Evolutionary conservation across 1,140 invertebrate species (phyloP).

Genomic region (Bombus affinis): DNA sequence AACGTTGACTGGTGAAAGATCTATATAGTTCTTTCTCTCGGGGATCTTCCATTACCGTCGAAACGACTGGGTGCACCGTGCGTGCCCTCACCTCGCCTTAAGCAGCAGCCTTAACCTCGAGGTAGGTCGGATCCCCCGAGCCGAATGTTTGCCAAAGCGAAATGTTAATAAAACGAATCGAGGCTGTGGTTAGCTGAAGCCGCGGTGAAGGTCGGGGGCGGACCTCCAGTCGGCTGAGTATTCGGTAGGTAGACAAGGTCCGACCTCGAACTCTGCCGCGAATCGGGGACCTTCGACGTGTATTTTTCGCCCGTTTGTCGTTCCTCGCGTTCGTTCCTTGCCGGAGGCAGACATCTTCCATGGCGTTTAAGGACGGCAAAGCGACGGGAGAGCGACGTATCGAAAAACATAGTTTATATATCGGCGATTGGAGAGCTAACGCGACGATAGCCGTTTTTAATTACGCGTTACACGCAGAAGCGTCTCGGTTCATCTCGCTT

Average conservation of each 20-base stretch:
- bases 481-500: conserved; percentile 34
- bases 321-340: conserved; percentile 1
- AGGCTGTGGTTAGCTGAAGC: conserved; percentile 48
- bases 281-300: conserved; percentile 52
- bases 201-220: conserved; percentile 65
- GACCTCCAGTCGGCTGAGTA: conserved; percentile 50
- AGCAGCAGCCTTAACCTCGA: conserved; percentile 49
- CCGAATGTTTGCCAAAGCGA: conserved; percentile 65
- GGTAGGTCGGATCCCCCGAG: conserved; percentile 48
- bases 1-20: no score
- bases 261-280: conserved; percentile 62
- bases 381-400: background rate
- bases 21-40: no score
- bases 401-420: background rate
- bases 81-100: background rate
- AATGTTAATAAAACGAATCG: conserved; percentile 62
- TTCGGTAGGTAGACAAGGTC: conserved; percentile 60
- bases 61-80: background rate
- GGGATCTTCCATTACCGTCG: background rate
- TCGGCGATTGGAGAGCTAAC: conserved; percentile 16
- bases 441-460: conserved; percentile 34
- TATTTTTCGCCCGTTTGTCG: background rate
- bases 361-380: background rate
- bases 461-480: conserved; percentile 31
- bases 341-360: background rate